Evolutionary conservation across 1,140 invertebrate genomes (phyloP), one percentile per base, ranked within the genome.

Genomic region (Aphelinus certus): DNA sequence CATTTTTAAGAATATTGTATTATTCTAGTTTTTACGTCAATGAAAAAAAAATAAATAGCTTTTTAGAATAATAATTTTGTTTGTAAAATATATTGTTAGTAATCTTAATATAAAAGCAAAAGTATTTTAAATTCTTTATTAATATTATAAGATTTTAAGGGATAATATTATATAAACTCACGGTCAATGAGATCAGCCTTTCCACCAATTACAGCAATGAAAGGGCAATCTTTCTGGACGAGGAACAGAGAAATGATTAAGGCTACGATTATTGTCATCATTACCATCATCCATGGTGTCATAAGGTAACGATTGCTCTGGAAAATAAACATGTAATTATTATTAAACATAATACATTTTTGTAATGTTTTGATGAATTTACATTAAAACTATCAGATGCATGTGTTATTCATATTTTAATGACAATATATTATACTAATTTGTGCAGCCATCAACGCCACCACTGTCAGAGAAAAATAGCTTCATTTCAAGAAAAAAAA

Each of bases 261-360:
- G 1, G 84, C 83, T 7, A 83, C 83, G 73, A 87, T 86, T 77
- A 85, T 84, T 70, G 85, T 85, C 79, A 87, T 85, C 83, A 84
- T 86, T 9, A 86, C 80, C 80, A 84, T 85, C 83, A 89, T 84
- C 88, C 88, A 89, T 2, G 89, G 88, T 49, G 86, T 76, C 80
- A 89, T 86, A 4, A 87, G 84, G 53, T 85, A 85, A 66, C 88
- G 85, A 74, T 88, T 85, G 56, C 85, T 86, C 88, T 89, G 76
- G 0, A 77, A 80, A 79, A 47, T 78, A 81, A 77, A 65, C 3
- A 46, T 66, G 26, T 69, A 45, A 3, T 10, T 7, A 26, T 26
- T 26, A 26, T 26, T 26, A 26, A 26, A 26, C 26, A 26, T 26
- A 26, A 26, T 26, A 26, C 26, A 26, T 26, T 26, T 26, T 26